Base-by-base conservation (phyloP, 2,888 invertebrate genomes). In the Zootermopsis nevadensis region DNA sequence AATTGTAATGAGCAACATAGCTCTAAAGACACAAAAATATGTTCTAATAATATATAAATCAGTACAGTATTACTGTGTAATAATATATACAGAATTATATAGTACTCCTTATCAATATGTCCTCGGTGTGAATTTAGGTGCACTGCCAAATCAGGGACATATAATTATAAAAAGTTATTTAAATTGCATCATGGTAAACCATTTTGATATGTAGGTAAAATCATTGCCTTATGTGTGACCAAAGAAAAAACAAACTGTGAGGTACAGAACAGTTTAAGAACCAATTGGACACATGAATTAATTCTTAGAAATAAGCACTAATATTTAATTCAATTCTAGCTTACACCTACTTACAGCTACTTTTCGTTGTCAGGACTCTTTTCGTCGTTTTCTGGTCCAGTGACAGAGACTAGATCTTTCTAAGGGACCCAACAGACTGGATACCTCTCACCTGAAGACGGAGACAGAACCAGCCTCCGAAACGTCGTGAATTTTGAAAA, bases 1-100 rank as follows among this genome's bases (percentile, higher is more conserved):
- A 83, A 80, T 84, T 77, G 48, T 60, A 33, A 22, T 79, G 79
- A 79, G 76, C n/a, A 76, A 76, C 15, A 42, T 42, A 76, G 42
- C 42, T 76, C 76, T 22, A 38, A 76, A 60, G 60, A 60, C 24
- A 79, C 66, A 79, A 79, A 42, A 38, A 77, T 77, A n/a, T 60
- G 60, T 55, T 33, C 31, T 31, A 31, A 53, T 30, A 55, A 79
- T 15, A 66, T 22, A 55, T 55, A 6, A 55, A 19, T 10, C 24
- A 55, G 19, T 55, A 24, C 24, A 55, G 24, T 19, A 12, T 60
- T n/a, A 60, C 42, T n/a, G 2, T n/a, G 2, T 12, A 60, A 4
- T 60, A n/a, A 60, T n/a, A 1, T 12, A n/a, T 60, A 27, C 4
- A 60, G n/a, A n/a, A 60, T 60, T n/a, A 60, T 60, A n/a, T 60